Evolutionary conservation across 2,113 vertebrate genomes (phyloP).

Genomic region (Gila orcuttii): DNA sequence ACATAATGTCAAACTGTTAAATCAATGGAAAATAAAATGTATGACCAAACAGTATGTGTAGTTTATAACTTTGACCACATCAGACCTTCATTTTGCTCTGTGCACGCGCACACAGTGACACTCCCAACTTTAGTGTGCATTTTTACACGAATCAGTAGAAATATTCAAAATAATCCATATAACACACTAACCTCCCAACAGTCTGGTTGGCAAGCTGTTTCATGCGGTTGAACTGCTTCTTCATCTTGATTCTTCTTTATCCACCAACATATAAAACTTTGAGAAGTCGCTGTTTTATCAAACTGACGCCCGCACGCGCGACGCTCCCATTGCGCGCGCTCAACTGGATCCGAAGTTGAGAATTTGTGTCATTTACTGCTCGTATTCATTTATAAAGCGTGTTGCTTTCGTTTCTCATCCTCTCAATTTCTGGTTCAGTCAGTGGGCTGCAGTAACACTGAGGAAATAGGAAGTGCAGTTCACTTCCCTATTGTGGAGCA

Average conservation of each 20-base stretch:
- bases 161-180: neutral
- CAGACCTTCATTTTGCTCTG: neutral
- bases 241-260: constrained; percentile 73
- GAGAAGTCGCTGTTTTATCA: constrained; percentile 57
- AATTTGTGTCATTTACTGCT: neutral
- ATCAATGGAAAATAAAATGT: neutral
- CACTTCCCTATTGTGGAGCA: constrained; percentile 72
- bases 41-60: too few relatives aligned
- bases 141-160: neutral
- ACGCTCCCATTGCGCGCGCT: constrained; percentile 65
- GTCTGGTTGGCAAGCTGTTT: constrained; percentile 95
- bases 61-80: neutral
- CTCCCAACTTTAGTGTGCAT: constrained; percentile 25
- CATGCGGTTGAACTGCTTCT: constrained; percentile 97
- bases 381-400: neutral
- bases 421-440: constrained; percentile 33
- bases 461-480: constrained; percentile 76
- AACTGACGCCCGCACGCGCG: constrained; percentile 57
- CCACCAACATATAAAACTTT: constrained; percentile 39
- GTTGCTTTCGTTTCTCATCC: neutral
- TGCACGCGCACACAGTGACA: neutral
- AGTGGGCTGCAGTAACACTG: constrained; percentile 23
- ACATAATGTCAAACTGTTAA: neutral
- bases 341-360: neutral
- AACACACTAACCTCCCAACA: constrained; percentile 84